Conservation (phyloP, 2,888 invertebrate genomes). For the Branchellion lobata region DNA sequence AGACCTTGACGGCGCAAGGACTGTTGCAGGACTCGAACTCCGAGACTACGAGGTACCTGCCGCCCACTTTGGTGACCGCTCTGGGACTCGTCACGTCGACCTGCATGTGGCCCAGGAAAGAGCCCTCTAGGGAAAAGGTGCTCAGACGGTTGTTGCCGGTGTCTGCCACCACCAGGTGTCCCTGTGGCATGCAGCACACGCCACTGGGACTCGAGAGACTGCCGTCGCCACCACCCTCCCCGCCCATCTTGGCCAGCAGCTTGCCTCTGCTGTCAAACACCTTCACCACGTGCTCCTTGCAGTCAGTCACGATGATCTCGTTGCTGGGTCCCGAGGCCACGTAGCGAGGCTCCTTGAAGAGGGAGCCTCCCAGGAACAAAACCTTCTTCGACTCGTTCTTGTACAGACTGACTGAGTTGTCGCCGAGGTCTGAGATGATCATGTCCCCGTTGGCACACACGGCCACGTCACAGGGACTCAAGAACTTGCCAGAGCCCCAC, state of each 20-base stretch:
- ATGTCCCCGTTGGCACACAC: conserved; percentile 52
- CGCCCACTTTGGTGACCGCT: conserved; percentile 47
- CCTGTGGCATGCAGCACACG: conserved; percentile 50
- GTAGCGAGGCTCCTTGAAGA: conserved; percentile 52
- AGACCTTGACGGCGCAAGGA: conserved; percentile 50
- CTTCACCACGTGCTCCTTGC: conserved; percentile 53
- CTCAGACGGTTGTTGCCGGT: conserved; percentile 51
- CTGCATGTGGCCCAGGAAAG: conserved; percentile 50
- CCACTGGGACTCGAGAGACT: conserved; percentile 51
- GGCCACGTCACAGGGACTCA: conserved; percentile 52
- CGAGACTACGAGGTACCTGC: conserved; percentile 51
- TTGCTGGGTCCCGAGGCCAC: conserved; percentile 50
- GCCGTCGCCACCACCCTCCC: conserved; percentile 50
- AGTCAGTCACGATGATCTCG: conserved; percentile 53
- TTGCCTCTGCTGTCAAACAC: conserved; percentile 50
- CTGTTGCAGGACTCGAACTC: conserved; percentile 49
- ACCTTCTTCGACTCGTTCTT: conserved; percentile 50
- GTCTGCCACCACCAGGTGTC: conserved; percentile 52
- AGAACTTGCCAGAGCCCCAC: conserved; percentile 53
- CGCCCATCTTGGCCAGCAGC: conserved; percentile 49
- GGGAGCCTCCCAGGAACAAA: conserved; percentile 48
- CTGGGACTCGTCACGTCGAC: conserved; percentile 51
- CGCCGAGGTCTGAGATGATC: conserved; percentile 52
- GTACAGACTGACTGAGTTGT: conserved; percentile 52
- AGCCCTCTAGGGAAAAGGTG: conserved; percentile 49